Evolutionary conservation across 2,113 vertebrate genomes (phyloP), one percentile per base, ranked within the genome.

Genomic region (Puntigrus tetrazona): DNA sequence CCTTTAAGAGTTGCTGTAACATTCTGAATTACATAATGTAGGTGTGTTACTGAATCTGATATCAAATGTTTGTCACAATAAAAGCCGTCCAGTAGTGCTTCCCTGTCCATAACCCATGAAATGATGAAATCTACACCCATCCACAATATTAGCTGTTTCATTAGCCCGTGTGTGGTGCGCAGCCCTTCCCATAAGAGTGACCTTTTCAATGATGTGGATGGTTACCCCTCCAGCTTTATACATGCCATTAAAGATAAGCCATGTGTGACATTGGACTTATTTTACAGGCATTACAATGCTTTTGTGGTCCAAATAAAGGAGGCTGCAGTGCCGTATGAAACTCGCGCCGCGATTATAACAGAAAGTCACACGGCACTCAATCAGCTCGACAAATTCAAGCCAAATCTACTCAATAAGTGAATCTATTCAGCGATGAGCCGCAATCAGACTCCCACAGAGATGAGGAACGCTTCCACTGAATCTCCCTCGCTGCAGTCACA

Each of bases 351-450:
- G 80, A 86, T 88, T 86, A 85, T 72, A 75, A 78, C 82, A 75
- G 78, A 88, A 84, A 88, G 75, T 86, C 81, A 80, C n/a, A 70
- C 72, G 83, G 84, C 81, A 78, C 82, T 86, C 84, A 67, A 81
- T 81, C 78, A 45, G 50, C 63, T 63, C 84, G 78, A 81, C 84
- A 86, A 31, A 67, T 81, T 69, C 61, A 50, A 81, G 27, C 84
- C 86, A 85, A 89, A 89, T 89, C 86, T 85, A 82, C 83, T 47
- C 83, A 88, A 88, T 88, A 85, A 85, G 84, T 87, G 76, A 83
- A 86, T 82, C 85, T 82, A 80, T 86, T 88, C 85, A 81, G 61
- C 73, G 72, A 86, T 87, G 85, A 85, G 87, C 83, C 59, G 61
- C 85, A 86, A 86, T 86, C 85, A 88, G 87, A 84, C 85, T 87